Conservation (phyloP, 2,113 vertebrate species). For the Mastomys natalensis region DNA sequence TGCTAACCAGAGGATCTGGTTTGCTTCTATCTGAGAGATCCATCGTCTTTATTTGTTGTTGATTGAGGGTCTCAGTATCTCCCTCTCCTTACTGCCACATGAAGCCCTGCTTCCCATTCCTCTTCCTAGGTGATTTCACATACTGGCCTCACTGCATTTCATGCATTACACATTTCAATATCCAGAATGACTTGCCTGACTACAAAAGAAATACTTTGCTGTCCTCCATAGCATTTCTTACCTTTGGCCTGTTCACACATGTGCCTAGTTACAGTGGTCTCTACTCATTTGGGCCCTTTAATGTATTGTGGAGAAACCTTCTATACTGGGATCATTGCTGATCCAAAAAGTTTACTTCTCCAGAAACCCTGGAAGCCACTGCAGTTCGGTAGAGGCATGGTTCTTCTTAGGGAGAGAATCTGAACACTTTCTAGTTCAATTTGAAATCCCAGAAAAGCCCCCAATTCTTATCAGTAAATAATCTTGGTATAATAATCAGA, state of each 20-base stretch:
- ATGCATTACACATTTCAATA: not conserved
- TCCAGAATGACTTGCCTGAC: not conserved
- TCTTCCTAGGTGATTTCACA: not conserved
- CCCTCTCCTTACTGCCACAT: not conserved
- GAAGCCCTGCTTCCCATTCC: not conserved
- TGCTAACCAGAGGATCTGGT: not conserved
- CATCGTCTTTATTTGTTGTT: not conserved
- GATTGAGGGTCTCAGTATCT: not conserved
- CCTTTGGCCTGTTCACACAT: not conserved
- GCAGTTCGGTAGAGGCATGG: not conserved
- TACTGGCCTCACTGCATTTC: not conserved
- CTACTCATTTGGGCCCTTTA: not conserved
- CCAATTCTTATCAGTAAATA: not conserved
- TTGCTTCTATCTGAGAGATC: not conserved
- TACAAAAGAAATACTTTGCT: not conserved
- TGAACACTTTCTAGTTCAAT: not conserved
- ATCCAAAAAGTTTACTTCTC: not conserved
- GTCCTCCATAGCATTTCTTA: not conserved
- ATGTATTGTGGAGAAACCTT: not conserved
- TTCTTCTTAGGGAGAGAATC: not conserved
- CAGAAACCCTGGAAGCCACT: not conserved
- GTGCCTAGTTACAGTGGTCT: not conserved
- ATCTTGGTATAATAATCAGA: not conserved
- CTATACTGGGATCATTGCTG: not conserved
- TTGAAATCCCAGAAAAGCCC: not conserved